Evolutionary conservation across 37 sponge, comb jelly and placozoan species (phyloP), one percentile per base, ranked within the genome.

Genomic region (Mnemiopsis leidyi): DNA sequence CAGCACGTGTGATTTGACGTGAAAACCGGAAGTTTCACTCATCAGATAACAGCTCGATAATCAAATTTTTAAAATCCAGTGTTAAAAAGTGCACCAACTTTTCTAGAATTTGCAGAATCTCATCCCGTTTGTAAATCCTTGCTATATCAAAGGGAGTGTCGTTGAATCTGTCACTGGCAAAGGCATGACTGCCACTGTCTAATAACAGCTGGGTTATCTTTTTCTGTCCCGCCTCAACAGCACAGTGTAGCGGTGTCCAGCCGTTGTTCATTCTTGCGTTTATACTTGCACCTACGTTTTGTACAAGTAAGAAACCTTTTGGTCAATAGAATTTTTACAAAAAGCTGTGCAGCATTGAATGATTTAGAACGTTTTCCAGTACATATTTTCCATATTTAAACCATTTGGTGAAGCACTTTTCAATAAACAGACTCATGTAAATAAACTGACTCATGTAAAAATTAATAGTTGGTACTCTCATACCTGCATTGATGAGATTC

Each of bases 221-320:
- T 61, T 85, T 85, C 28, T 40, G 40, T 1, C 90, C 90, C 23
- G 35, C 35, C 26, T 85, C 90, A 24, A 37, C 90, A 23, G 90
- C 90, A 21, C 90, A 85, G 30, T 85, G 90, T 9, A 85, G 48
- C 24, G 90, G 90, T 40, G 90, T 85, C 90, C 90, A 85, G 5
- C 90, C 90, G 30, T 85, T 85, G 24, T 28, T 85, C 90, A 85
- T 85, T 37, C 90, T 38, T 18, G 35, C 35, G 29, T 85, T 85
- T n/a, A 85, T 37, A 85, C 90, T 85, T 0, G 90, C 90, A 40
- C 90, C 90, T 85, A 23, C 9, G n/a, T n/a, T n/a, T n/a, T n/a
- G n/a, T n/a, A n/a, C n/a, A n/a, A n/a, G n/a, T n/a, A n/a, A n/a
- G n/a, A n/a, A n/a, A n/a, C n/a, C n/a, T n/a, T n/a, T n/a, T n/a